Conservation (phyloP, 2,888 invertebrate genomes). For the Epinotia bilunana region DNA sequence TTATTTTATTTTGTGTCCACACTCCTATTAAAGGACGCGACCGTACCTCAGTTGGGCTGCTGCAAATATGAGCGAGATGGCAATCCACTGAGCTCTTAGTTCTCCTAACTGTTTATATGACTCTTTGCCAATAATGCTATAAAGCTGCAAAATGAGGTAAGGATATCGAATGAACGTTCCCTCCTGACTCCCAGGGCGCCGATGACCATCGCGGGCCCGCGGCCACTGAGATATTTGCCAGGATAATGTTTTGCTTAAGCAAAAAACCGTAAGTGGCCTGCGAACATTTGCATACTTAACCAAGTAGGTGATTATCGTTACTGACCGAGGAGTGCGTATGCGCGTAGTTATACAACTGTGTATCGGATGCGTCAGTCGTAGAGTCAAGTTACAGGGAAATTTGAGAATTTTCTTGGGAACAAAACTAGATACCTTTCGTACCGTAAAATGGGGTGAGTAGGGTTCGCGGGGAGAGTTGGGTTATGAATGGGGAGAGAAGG, state of each 20-base stretch:
- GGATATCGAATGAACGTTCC: not conserved
- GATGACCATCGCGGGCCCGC: constrained; percentile 52
- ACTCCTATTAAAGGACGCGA: no score
- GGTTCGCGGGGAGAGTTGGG: no score
- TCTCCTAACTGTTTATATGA: not conserved
- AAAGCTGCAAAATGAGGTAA: not conserved
- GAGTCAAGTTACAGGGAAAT: not conserved
- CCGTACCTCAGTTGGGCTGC: no score
- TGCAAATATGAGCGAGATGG: no score
- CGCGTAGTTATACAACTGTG: not conserved
- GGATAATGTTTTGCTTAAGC: constrained; percentile 61
- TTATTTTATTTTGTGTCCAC: no score
- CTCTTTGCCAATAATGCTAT: not conserved
- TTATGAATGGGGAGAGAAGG: no score
- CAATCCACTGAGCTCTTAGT: no score
- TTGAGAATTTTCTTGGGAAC: no score
- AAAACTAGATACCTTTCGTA: no score
- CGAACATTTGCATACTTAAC: constrained; percentile 59
- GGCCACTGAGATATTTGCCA: constrained; percentile 59
- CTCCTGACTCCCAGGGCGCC: not conserved
- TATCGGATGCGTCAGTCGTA: not conserved
- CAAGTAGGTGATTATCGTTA: constrained; percentile 55
- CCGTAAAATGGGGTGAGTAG: no score
- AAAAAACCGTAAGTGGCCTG: constrained; percentile 59
- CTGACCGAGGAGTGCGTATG: not conserved